Percentiles rank a stretch among this genome's conserved stretches.
Conservation (phyloP, 2,888 invertebrate genomes). For the Pammene aurita region DNA sequence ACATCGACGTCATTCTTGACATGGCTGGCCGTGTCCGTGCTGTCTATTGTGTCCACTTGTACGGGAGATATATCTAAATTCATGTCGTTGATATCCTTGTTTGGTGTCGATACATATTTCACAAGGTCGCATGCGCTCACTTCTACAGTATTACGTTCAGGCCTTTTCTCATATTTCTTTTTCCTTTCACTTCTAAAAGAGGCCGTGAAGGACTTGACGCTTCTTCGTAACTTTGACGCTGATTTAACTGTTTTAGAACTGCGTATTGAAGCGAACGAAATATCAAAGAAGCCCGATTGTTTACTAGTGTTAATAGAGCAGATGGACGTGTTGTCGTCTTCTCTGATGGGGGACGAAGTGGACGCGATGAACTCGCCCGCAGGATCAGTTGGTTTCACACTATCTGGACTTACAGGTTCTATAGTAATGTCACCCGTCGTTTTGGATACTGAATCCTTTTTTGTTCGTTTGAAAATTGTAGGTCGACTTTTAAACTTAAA, state of each 20-base stretch:
- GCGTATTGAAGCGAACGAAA: slow-evolving; percentile 75
- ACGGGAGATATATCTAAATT: slow-evolving; percentile 75
- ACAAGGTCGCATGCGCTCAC: slow-evolving; percentile 69
- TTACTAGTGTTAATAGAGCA: slow-evolving; percentile 79
- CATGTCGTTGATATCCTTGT: slow-evolving; percentile 68
- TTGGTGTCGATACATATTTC: slow-evolving; percentile 71
- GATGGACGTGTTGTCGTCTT: slow-evolving; percentile 76
- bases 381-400: slow-evolving; percentile 73
- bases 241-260: slow-evolving; percentile 78
- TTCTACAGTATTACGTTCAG: slow-evolving; percentile 72
- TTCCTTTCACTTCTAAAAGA: slow-evolving; percentile 80
- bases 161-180: slow-evolving; percentile 77
- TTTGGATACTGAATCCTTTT: slow-evolving; percentile 73
- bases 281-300: slow-evolving; percentile 79
- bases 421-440: slow-evolving; percentile 72
- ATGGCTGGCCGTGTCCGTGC: slow-evolving; percentile 66
- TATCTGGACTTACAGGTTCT: slow-evolving; percentile 73
- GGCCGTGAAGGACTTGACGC: slow-evolving; percentile 81
- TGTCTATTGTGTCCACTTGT: slow-evolving; percentile 77
- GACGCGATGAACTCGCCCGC: slow-evolving; percentile 75
- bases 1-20: slow-evolving; percentile 53
- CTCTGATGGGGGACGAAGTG: slow-evolving; percentile 77
- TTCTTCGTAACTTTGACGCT: slow-evolving; percentile 75
- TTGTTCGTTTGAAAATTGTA: slow-evolving; percentile 75
- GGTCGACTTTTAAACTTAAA: slow-evolving; percentile 80